Evolutionary conservation across 2,113 vertebrate species (phyloP).

Genomic region (Anhinga anhinga): DNA sequence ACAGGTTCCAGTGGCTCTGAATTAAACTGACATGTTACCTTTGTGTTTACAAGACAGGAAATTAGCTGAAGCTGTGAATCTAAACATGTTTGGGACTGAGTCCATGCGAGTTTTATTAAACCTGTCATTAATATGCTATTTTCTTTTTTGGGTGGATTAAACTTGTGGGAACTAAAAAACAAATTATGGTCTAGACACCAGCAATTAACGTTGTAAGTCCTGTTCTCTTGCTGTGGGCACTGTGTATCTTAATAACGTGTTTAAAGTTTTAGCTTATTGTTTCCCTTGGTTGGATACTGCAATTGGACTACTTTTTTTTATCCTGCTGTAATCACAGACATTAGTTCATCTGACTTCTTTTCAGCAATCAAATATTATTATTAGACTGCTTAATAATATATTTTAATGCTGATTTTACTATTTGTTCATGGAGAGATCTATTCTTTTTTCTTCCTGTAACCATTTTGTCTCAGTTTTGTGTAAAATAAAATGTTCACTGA

Average conservation of each 20-base stretch:
- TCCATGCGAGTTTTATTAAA: not conserved
- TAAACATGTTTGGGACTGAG: constrained; percentile 1
- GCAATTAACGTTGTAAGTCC: constrained; percentile 16
- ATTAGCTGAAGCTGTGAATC: constrained; percentile 35
- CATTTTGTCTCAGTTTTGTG: constrained; percentile 33
- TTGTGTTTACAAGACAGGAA: constrained; percentile 1
- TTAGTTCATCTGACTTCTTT: constrained; percentile 39
- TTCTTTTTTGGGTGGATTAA: not conserved
- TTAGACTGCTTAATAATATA: constrained; percentile 52
- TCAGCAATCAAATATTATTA: constrained; percentile 61
- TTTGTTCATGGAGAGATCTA: constrained; percentile 30
- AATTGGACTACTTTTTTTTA: constrained; percentile 2
- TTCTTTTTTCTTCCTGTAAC: constrained; percentile 29
- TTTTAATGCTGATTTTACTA: constrained; percentile 38
- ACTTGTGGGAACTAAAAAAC: not conserved
- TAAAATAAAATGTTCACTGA: constrained; percentile 14
- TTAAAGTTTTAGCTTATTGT: constrained; percentile 54
- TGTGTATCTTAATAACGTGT: constrained; percentile 59
- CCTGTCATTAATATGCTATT: not conserved
- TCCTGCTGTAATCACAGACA: constrained; percentile 1
- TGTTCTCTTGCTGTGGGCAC: constrained; percentile 34
- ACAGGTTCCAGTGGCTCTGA: not conserved
- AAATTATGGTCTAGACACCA: constrained; percentile 27
- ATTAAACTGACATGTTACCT: not conserved
- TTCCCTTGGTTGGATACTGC: constrained; percentile 31